Conservation (phyloP, 2,113 vertebrate species). For the Bagarius yarrelli region DNA sequence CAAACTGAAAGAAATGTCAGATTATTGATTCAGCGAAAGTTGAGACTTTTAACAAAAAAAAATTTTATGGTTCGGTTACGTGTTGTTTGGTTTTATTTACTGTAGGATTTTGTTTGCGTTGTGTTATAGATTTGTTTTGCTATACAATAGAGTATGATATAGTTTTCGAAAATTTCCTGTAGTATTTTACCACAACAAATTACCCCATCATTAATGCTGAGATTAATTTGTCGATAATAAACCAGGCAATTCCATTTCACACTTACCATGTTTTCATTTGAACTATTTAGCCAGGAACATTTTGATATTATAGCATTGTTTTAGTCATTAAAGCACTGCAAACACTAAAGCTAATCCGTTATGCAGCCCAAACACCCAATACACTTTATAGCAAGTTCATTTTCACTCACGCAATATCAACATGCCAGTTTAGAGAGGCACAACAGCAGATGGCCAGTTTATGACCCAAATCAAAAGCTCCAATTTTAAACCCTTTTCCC, state of each 20-base stretch:
- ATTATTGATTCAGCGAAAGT: no score
- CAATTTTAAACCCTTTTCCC: neutral
- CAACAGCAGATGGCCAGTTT: conserved; percentile 16
- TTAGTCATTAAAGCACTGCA: conserved; percentile 36
- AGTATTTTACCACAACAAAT: no score
- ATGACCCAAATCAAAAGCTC: neutral
- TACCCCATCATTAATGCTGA: conserved; percentile 15
- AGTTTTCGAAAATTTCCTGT: no score
- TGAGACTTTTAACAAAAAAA: no score
- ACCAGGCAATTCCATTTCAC: conserved; percentile 15
- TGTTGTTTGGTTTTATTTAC: no score
- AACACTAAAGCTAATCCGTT: conserved; percentile 36
- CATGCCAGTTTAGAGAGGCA: neutral
- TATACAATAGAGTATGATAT: no score
- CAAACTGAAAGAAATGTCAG: no score
- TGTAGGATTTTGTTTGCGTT: no score
- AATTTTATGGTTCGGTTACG: no score
- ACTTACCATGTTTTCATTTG: conserved; percentile 1
- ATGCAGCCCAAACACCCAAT: conserved; percentile 27
- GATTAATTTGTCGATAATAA: neutral
- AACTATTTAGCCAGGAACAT: conserved; percentile 29
- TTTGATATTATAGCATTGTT: conserved; percentile 22
- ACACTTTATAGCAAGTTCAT: conserved; percentile 28
- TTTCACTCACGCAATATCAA: conserved; percentile 25
- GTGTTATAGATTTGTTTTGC: no score